Percentiles rank a stretch among this genome's conserved stretches.
phyloP scores from a whole-genome alignment of 2,113 vertebrate genomes.

The Notechis scutatus region DNA sequence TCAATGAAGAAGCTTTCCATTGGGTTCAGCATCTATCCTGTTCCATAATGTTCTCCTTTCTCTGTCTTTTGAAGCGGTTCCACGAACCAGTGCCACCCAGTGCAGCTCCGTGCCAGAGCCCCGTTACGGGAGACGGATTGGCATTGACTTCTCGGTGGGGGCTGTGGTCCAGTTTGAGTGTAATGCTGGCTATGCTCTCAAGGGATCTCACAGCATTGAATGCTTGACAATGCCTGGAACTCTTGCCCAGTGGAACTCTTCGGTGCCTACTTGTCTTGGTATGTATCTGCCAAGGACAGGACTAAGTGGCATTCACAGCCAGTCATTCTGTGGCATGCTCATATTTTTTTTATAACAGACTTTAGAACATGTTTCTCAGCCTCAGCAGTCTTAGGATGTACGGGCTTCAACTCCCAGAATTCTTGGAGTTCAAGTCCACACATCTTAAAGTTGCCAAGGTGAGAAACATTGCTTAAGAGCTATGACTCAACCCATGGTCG shows the following conservation, averaged over 20 bases:
- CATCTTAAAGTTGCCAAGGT: background rate
- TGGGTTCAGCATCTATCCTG: rapidly evolving
- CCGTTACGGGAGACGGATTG: conserved; percentile 86
- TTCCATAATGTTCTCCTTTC: rapidly evolving
- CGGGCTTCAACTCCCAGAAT: background rate
- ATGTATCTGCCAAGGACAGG: conserved; percentile 31
- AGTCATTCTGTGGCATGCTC: background rate
- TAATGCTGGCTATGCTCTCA: conserved; percentile 84
- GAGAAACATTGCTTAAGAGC: background rate
- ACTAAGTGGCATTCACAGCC: background rate
- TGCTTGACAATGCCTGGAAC: conserved; percentile 92
- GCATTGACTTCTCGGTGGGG: conserved; percentile 90
- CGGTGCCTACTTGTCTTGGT: conserved; percentile 91
- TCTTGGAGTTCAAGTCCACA: background rate
- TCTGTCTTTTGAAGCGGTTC: conserved; percentile 76
- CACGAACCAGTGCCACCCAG: conserved; percentile 92
- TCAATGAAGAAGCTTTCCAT: background rate
- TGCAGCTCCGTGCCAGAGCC: conserved; percentile 97
- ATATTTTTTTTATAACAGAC: background rate
- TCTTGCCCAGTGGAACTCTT: conserved; percentile 93
- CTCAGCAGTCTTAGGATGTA: background rate
- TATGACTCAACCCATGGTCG: background rate
- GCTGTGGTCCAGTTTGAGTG: conserved; percentile 91
- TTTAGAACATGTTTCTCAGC: background rate
- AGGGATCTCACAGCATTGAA: conserved; percentile 83